Conservation (phyloP, 37 sponge, comb jelly and placozoan species). For the Eunapius fragilis region DNA sequence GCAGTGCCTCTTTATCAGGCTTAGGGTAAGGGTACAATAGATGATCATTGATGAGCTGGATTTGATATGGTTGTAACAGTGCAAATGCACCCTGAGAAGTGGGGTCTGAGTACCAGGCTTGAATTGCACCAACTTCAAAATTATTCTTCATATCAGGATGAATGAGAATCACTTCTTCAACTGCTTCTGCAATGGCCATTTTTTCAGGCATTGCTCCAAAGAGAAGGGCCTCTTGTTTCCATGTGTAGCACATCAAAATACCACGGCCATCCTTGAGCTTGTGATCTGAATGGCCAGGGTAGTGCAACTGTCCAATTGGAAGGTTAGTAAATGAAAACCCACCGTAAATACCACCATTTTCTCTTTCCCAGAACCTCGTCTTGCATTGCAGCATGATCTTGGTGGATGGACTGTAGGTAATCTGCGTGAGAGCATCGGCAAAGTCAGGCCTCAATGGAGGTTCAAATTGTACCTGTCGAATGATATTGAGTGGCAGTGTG, state of each 20-base stretch:
- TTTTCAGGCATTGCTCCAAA: slow-evolving; percentile 26
- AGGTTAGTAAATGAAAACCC: slow-evolving; percentile 29
- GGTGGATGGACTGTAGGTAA: slow-evolving; percentile 41
- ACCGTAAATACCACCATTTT: slow-evolving; percentile 12
- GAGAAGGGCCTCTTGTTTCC: slow-evolving; percentile 41
- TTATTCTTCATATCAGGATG: slow-evolving; percentile 44
- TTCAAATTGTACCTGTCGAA: slow-evolving; percentile 30
- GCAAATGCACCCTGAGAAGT: slow-evolving; percentile 41
- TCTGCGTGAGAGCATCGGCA: slow-evolving; percentile 12
- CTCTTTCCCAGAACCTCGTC: slow-evolving; percentile 43
- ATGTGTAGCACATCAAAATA: slow-evolving; percentile 55
- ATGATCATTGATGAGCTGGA: slow-evolving; percentile 1
- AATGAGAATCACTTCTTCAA: slow-evolving; percentile 25
- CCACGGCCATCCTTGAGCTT: slow-evolving; percentile 19
- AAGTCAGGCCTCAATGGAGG: slow-evolving; percentile 6
- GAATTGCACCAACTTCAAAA: slow-evolving; percentile 43
- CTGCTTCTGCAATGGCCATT: slow-evolving; percentile 34
- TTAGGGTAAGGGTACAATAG: slow-evolving; percentile 2
- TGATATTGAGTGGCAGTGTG: slow-evolving; percentile 37
- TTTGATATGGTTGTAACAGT: slow-evolving; percentile 28
- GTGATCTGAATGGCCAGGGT: neutral
- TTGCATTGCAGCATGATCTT: slow-evolving; percentile 47
- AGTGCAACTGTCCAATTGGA: slow-evolving; percentile 25
- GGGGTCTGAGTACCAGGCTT: slow-evolving; percentile 44
- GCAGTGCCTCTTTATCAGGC: neutral